Percentiles rank a stretch among this genome's conserved stretches.
These are phyloP conservation scores for Paracentrotus lividus DNA, from an alignment of 53 echinoderm and acorn worm species.

Conservation along the genomic window DNA sequence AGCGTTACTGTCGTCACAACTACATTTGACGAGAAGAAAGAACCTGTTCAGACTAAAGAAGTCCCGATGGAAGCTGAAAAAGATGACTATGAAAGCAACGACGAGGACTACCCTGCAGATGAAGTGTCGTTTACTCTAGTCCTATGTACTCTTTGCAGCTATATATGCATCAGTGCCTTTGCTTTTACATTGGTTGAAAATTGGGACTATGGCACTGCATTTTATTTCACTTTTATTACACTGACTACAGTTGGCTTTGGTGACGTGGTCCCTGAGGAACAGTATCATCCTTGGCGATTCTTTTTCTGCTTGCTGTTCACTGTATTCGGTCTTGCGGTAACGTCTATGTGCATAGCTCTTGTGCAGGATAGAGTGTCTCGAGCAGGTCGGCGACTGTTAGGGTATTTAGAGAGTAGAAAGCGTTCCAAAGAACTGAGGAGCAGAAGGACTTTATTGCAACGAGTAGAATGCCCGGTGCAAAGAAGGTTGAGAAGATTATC, in stretches of 20 bases:
- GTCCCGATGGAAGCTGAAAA: not conserved
- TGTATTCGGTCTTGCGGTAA: constrained; percentile 85
- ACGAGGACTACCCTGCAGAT: constrained; percentile 37
- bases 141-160: constrained; percentile 71
- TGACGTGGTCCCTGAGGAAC: constrained; percentile 77
- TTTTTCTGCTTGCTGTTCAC: constrained; percentile 84
- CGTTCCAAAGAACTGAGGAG: not conserved
- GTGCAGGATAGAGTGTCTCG: constrained; percentile 76
- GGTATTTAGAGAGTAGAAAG: not conserved
- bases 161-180: constrained; percentile 78
- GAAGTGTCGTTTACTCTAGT: constrained; percentile 83
- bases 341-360: constrained; percentile 89
- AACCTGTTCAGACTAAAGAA: not conserved
- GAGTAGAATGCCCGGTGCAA: not conserved
- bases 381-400: constrained; percentile 22
- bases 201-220: constrained; percentile 78
- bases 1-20: not conserved
- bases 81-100: not conserved
- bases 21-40: constrained; percentile 19
- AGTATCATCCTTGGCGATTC: constrained; percentile 74
- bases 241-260: constrained; percentile 92
- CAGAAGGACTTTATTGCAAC: not conserved
- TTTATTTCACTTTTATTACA: constrained; percentile 92
- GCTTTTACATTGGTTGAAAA: constrained; percentile 74
- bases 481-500: constrained; percentile 1